Base-by-base conservation (phyloP, 2,797 vertebrate species). In the Schizopygopsis pylzovi region DNA sequence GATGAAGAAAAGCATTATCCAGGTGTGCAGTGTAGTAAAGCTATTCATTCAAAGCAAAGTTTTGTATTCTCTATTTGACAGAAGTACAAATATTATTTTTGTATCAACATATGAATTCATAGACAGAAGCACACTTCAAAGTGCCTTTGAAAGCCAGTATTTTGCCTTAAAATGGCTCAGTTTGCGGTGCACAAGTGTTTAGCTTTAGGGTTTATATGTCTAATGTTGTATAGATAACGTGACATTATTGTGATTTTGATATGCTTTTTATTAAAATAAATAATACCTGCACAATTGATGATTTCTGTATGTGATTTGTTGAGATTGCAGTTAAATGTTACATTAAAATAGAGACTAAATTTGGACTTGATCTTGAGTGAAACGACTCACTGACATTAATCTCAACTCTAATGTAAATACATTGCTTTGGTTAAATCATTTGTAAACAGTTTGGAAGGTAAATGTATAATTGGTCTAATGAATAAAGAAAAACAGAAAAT, bases 241-340 rank as follows among this genome's bases (percentile, higher is more conserved):
- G 86, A 63, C 75, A 77, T 61, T 79, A 6, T 79, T 89, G 72
- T 68, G 76, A 88, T 88, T 90, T 90, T 90, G 81, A 86, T 90
- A 90, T 70, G 16, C 81, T 89, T 90, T 89, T 79, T 89, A 87
- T 84, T 52, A 37, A 88, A 90, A 88, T 86, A 90, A 88, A 89
- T 88, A 56, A 59, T 87, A 54, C 70, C 85, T 85, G 76, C 86
- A 87, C 82, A 88, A 15, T 47, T 72, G 1, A 56, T 33, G 61
- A 37, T 28, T 47, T 18, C 47, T 7, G 37, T 8, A 33, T 67
- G 63, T 67, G 28, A 67, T 37, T 16, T 67, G 63, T 65, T 65
- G 13, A 33, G 61, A 37, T 18, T 18, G 28, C 63, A 65, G 63
- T 16, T 16, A 65, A 65, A 65, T 33, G 61, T 65, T 33, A 16